These are phyloP conservation scores for Bimastos eiseni DNA, from an alignment of 2,888 invertebrate genomes.

Conservation along the genomic window DNA sequence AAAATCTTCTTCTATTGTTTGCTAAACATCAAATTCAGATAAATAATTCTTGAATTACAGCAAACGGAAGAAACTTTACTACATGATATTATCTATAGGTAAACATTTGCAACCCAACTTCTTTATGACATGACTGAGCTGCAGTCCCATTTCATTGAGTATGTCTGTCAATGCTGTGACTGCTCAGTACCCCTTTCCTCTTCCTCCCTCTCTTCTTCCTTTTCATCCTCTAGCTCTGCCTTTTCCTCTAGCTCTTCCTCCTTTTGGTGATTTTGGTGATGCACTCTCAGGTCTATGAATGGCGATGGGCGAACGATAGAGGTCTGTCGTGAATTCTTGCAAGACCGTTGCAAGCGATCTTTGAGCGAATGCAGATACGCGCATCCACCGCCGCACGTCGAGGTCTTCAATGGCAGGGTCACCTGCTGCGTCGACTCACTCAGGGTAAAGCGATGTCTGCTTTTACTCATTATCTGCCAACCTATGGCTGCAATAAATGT, in stretches of 20 bases:
- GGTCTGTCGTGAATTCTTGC: constrained; percentile 94
- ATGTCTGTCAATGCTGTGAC: neutral
- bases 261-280: neutral
- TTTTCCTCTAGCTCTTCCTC: neutral
- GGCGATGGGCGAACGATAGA: constrained; percentile 86
- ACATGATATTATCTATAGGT: too few species aligned
- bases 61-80: neutral
- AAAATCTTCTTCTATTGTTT: too few species aligned
- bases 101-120: too few species aligned
- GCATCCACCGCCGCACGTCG: constrained; percentile 98
- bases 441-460: constrained; percentile 75
- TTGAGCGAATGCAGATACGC: constrained; percentile 99
- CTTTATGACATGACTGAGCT: too few species aligned
- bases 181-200: too few species aligned
- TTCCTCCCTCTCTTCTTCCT: neutral
- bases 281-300: neutral
- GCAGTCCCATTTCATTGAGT: too few species aligned
- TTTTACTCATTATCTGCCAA: too few species aligned
- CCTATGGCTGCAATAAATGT: too few species aligned
- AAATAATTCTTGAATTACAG: neutral
- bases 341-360: constrained; percentile 97
- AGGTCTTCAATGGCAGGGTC: constrained; percentile 93
- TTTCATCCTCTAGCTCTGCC: too few species aligned
- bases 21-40: too few species aligned
- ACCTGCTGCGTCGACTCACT: constrained; percentile 99